Conservation (phyloP, 1,140 invertebrate genomes). For the Diorhabda carinulata region DNA sequence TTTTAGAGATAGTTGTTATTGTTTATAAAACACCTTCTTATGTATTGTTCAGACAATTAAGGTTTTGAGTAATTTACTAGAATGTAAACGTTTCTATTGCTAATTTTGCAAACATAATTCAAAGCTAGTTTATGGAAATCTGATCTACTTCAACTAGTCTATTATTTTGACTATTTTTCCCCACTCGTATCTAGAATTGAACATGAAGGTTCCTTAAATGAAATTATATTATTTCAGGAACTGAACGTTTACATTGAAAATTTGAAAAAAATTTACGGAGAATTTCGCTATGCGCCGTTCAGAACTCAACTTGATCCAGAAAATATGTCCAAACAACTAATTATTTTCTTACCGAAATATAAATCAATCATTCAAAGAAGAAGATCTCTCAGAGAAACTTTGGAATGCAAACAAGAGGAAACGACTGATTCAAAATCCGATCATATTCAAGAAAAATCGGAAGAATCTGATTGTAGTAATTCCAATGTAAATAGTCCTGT, state of each 20-base stretch:
- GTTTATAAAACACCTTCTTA: no score
- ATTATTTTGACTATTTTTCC: no score
- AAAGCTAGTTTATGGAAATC: no score
- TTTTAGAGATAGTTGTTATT: no score
- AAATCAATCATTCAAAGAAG: constrained; percentile 33
- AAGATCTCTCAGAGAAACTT: constrained; percentile 5
- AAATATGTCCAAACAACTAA: constrained; percentile 62
- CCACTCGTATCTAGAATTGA: no score
- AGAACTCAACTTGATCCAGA: constrained; percentile 67
- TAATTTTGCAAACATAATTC: no score
- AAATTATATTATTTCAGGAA: constrained; percentile 51
- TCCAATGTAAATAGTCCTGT: constrained; percentile 3
- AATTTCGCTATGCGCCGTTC: constrained; percentile 72
- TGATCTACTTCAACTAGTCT: no score
- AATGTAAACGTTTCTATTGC: no score
- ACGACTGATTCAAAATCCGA: not conserved
- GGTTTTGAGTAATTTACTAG: no score
- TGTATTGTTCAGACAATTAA: no score
- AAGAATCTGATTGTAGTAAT: constrained; percentile 3
- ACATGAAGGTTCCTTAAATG: no score
- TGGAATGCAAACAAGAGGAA: constrained; percentile 32
- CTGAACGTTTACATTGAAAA: constrained; percentile 70
- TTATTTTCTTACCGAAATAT: constrained; percentile 62
- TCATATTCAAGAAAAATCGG: not conserved
- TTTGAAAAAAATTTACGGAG: constrained; percentile 68